Evolutionary conservation across 2,888 invertebrate species (phyloP).

Genomic region (Xestia xanthographa): DNA sequence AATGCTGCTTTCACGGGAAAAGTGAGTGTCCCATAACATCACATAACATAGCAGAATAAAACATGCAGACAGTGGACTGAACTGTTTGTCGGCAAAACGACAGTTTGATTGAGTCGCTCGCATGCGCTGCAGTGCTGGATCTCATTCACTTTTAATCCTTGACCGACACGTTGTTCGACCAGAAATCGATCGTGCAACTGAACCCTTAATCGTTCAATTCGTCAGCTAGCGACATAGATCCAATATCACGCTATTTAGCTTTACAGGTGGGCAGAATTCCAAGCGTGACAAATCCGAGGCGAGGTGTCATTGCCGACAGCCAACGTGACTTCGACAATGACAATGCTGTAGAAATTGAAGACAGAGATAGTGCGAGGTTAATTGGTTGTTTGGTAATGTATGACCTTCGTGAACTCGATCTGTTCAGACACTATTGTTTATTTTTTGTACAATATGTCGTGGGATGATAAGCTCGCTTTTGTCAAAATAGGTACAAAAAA

Average conservation of each 20-base stretch:
- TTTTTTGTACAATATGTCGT: conserved; percentile 24
- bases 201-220: conserved; percentile 47
- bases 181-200: conserved; percentile 39
- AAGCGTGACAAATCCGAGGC: conserved; percentile 52
- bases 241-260: conserved; percentile 57
- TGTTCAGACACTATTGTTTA: conserved; percentile 28
- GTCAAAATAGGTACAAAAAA: neutral
- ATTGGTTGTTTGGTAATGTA: conserved; percentile 49
- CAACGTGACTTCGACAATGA: conserved; percentile 31
- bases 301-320: conserved; percentile 29
- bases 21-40: conserved; percentile 17
- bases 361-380: conserved; percentile 48
- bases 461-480: conserved; percentile 1
- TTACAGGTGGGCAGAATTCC: conserved; percentile 59
- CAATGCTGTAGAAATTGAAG: conserved; percentile 54
- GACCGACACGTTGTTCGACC: conserved; percentile 49
- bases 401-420: conserved; percentile 46
- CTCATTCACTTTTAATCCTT: conserved; percentile 54
- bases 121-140: conserved; percentile 17
- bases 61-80: conserved; percentile 38
- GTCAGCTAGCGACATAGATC: conserved; percentile 49
- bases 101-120: conserved; percentile 49
- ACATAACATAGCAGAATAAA: conserved; percentile 22
- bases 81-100: conserved; percentile 39
- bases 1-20: neutral